These are phyloP conservation scores for Andrena minutula DNA, from an alignment of 2,888 invertebrate species.

Conservation along the genomic window DNA sequence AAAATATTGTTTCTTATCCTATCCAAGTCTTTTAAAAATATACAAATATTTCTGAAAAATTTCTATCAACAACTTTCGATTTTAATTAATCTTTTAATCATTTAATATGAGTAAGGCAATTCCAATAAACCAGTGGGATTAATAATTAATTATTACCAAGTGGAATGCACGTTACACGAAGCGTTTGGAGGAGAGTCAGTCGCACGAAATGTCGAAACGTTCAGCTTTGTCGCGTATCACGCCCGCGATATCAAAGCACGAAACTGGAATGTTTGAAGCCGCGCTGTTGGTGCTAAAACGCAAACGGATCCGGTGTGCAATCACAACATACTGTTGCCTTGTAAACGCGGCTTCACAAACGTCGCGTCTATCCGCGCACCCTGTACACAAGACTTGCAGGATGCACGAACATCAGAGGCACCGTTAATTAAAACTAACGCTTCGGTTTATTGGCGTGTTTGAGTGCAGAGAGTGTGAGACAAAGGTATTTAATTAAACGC, in stretches of 20 bases:
- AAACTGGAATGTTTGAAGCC: slow-evolving; percentile 29
- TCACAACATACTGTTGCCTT: slow-evolving; percentile 18
- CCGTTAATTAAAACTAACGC: slow-evolving; percentile 23
- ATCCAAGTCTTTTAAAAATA: not conserved
- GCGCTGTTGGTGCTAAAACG: slow-evolving; percentile 11
- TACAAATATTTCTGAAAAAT: not conserved
- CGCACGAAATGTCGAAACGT: not conserved
- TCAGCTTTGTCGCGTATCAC: slow-evolving; percentile 15
- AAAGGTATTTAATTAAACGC: not conserved
- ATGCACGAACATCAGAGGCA: not conserved
- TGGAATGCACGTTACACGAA: too few species aligned
- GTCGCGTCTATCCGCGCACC: not conserved
- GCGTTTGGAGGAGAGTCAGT: not conserved
- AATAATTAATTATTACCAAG: not conserved
- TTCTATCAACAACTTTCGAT: not conserved
- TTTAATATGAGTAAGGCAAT: not conserved
- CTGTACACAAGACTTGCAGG: not conserved
- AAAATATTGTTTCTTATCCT: not conserved
- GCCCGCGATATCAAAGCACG: slow-evolving; percentile 30
- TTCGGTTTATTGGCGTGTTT: not conserved
- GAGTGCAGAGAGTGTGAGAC: not conserved
- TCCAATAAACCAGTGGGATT: not conserved
- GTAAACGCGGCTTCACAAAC: slow-evolving; percentile 18
- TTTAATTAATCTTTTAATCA: not conserved
- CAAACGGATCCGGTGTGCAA: slow-evolving; percentile 29